phyloP scores from a whole-genome alignment of 2,888 invertebrate species.

The Corbicula japonica region DNA sequence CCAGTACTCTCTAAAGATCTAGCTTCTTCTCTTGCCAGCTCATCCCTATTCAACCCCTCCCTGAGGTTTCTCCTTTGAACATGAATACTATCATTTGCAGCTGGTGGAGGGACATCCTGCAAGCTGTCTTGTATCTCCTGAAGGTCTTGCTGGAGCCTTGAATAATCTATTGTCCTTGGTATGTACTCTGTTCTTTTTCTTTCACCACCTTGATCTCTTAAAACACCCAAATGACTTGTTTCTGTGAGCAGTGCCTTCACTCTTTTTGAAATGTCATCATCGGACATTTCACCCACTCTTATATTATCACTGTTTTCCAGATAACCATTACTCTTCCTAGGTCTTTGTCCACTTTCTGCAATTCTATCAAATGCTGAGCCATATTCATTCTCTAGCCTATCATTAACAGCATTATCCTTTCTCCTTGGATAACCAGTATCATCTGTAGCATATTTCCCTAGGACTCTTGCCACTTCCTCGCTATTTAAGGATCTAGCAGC shows the following conservation, averaged over 20 bases:
- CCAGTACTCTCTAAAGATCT: conserved; percentile 47
- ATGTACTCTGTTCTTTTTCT: conserved; percentile 31
- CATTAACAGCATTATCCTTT: no score
- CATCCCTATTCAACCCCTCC: conserved; percentile 32
- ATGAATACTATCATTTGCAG: conserved; percentile 58
- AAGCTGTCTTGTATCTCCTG: conserved; percentile 83
- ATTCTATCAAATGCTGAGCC: conserved; percentile 56
- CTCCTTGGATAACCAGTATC: no score
- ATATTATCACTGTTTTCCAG: conserved; percentile 6
- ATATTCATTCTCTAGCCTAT: conserved; percentile 1
- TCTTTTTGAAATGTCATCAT: conserved; percentile 59
- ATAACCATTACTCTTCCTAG: no score
- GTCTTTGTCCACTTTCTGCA: no score
- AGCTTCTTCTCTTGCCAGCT: conserved; percentile 29
- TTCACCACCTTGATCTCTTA: conserved; percentile 8
- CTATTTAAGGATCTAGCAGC: conserved; percentile 67
- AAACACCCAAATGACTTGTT: conserved; percentile 36
- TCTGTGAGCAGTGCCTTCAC: conserved; percentile 59
- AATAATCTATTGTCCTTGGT: conserved; percentile 73
- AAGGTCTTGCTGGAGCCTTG: conserved; percentile 79
- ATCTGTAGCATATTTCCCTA: conserved; percentile 58
- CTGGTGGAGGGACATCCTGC: conserved; percentile 60
- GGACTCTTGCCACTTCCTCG: conserved; percentile 72
- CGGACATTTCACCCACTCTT: conserved; percentile 33
- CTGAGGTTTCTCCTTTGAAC: conserved; percentile 29